A percentile compares a stretch with the other conserved stretches of the same genome.
Evolutionary conservation across 64 coral and sea anemone genomes (phyloP).

Genomic region (Dendrophyllia cribrosa): DNA sequence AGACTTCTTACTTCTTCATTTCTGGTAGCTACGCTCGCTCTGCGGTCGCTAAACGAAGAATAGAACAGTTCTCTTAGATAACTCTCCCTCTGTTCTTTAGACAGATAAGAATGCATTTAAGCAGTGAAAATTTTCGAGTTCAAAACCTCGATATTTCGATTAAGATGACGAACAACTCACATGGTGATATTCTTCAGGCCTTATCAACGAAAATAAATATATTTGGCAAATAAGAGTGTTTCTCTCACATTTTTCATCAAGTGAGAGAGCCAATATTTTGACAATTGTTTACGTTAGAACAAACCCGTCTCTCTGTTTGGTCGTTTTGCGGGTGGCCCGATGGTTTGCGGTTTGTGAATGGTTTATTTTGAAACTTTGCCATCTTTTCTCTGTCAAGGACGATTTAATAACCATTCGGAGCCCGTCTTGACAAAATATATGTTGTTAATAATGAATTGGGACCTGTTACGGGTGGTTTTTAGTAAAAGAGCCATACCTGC

Average conservation of each 20-base stretch:
- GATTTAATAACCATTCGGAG: conserved; percentile 3
- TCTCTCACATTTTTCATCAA: conserved; percentile 1
- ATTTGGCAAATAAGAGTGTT: background rate
- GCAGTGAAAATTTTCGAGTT: background rate
- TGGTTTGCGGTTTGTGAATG: conserved; percentile 36
- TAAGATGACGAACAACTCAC: background rate
- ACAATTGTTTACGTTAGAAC: background rate
- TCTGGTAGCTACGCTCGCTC: conserved; percentile 74
- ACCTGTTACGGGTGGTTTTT: background rate
- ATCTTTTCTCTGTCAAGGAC: background rate
- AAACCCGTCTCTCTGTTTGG: background rate
- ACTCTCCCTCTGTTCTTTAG: conserved; percentile 92
- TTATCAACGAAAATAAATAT: background rate
- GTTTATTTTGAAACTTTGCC: conserved; percentile 12
- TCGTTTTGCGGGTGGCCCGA: conserved; percentile 40
- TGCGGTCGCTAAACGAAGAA: conserved; percentile 86
- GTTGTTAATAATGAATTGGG: conserved; percentile 12
- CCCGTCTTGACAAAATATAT: background rate
- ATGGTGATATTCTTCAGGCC: background rate
- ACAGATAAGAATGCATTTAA: conserved; percentile 87
- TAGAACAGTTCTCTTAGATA: conserved; percentile 91
- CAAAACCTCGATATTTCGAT: background rate
- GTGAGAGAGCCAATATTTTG: conserved; percentile 33
- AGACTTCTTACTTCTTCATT: conserved; percentile 77
- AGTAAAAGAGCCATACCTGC: background rate